Conservation (phyloP, 2,888 invertebrate species). For the Pheosia tremula region DNA sequence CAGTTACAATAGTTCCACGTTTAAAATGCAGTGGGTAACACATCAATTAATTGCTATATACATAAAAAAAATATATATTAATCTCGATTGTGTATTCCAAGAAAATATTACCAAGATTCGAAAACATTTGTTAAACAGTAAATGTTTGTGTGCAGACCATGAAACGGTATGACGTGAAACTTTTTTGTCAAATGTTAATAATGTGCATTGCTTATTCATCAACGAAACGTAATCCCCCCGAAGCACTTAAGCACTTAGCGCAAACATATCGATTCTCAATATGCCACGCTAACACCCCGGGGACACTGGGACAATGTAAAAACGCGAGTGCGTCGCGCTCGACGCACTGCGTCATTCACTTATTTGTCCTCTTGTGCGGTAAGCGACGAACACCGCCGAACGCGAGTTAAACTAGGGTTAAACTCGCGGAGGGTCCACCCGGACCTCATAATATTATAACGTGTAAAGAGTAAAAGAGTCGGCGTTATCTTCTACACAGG, state of each 20-base stretch:
- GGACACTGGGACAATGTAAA: constrained; percentile 77
- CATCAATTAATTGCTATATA: background rate
- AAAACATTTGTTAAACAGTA: background rate
- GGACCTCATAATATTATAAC: constrained; percentile 80
- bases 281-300: constrained; percentile 67
- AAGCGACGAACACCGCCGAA: constrained; percentile 52
- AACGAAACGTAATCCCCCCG: constrained; percentile 74
- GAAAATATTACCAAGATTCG: background rate
- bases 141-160: background rate
- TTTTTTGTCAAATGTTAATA: constrained; percentile 41
- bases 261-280: constrained; percentile 81
- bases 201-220: constrained; percentile 75
- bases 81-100: too few relatives aligned
- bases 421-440: constrained; percentile 58
- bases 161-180: background rate
- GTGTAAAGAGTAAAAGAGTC: constrained; percentile 82
- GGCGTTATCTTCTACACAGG: constrained; percentile 77
- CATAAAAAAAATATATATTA: too few relatives aligned
- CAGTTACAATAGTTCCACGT: background rate
- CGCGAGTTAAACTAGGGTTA: constrained; percentile 75
- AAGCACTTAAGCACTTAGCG: constrained; percentile 82
- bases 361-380: constrained; percentile 69
- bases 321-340: constrained; percentile 68
- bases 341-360: constrained; percentile 68
- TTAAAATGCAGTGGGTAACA: background rate